Conservation (phyloP, 2,113 vertebrate genomes). For the Nerophis lumbriciformis region DNA sequence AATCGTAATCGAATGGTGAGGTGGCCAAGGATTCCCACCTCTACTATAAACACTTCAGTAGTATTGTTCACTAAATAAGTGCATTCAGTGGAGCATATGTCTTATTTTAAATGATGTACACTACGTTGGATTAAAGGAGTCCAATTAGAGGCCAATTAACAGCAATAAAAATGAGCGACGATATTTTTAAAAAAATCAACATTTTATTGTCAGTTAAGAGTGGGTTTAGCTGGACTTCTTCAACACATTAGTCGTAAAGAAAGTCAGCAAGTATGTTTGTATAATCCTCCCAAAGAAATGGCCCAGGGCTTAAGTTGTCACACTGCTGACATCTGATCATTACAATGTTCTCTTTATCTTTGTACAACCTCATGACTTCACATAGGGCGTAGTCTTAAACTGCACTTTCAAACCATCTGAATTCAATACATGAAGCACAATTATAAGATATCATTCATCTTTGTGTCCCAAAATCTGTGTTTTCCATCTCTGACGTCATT, state of each 20-base stretch:
- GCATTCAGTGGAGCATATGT: no score
- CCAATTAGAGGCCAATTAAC: no score
- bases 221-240: not conserved
- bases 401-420: not conserved
- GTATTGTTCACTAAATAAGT: no score
- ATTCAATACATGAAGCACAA: not conserved
- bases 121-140: no score
- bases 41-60: no score
- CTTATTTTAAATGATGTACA: no score
- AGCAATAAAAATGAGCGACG: no score
- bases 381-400: not conserved
- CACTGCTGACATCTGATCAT: conserved; percentile 37
- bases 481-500: not conserved
- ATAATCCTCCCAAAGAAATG: not conserved
- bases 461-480: not conserved
- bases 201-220: not conserved
- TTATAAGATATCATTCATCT: not conserved
- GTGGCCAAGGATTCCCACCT: no score
- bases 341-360: conserved; percentile 52
- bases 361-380: not conserved
- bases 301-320: conserved; percentile 49
- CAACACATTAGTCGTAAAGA: not conserved
- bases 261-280: not conserved
- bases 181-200: no score
- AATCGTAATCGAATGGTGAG: no score